Conservation (phyloP, 2,888 invertebrate species). For the Stenichneumon culpator region DNA sequence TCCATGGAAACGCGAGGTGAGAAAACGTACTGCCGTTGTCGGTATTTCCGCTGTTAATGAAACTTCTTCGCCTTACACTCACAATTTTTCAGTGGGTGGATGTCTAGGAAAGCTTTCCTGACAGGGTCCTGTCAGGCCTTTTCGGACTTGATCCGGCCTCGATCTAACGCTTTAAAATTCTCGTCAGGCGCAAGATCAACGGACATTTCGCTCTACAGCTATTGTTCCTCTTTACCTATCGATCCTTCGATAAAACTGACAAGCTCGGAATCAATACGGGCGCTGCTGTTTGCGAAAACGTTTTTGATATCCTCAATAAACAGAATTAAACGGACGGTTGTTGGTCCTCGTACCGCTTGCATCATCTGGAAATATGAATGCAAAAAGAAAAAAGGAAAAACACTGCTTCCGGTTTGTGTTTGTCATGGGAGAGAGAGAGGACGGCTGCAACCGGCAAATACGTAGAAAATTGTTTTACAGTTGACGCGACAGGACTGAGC, state of each 20-base stretch:
- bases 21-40: slow-evolving; percentile 8
- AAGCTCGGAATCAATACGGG: neutral
- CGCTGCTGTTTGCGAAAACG: neutral
- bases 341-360: neutral
- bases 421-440: neutral
- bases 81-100: slow-evolving; percentile 78
- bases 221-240: neutral
- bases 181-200: neutral
- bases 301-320: neutral
- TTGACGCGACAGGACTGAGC: slow-evolving; percentile 5
- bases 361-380: neutral
- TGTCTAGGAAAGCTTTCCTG: neutral
- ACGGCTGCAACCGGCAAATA: neutral
- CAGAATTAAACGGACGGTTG: neutral
- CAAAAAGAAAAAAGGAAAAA: neutral
- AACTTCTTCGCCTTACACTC: slow-evolving; percentile 81
- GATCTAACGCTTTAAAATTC: neutral
- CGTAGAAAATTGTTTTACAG: slow-evolving; percentile 9
- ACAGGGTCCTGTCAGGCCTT: neutral
- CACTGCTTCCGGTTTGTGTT: neutral
- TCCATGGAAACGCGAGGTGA: slow-evolving; percentile 70
- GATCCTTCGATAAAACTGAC: neutral
- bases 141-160: neutral
- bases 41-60: slow-evolving; percentile 82
- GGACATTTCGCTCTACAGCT: neutral